Conservation (phyloP, 53 echinoderm and acorn worm genomes). For the Apostichopus leukothele region DNA sequence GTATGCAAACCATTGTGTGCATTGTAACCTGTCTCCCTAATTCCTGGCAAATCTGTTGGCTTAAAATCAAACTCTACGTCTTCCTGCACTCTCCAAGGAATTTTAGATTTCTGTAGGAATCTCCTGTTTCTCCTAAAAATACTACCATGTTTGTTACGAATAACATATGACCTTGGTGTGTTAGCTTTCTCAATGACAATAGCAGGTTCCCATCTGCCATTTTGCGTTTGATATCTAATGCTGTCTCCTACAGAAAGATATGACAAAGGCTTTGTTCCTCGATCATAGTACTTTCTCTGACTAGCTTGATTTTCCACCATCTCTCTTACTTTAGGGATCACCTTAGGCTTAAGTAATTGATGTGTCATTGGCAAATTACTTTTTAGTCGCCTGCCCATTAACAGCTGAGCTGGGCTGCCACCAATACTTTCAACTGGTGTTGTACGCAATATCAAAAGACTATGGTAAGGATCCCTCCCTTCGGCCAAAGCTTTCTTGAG, state of each 20-base stretch:
- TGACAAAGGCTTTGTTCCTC: background rate
- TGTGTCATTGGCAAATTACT: background rate
- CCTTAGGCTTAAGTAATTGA: background rate
- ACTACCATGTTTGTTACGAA: background rate
- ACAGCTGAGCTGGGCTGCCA: background rate
- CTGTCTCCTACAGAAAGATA: background rate
- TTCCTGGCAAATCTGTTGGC: no score
- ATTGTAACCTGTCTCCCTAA: no score
- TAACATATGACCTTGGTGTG: background rate
- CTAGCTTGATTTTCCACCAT: background rate
- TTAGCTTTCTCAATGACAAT: background rate
- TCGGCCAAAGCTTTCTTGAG: background rate
- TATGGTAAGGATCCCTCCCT: background rate
- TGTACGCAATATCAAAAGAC: constrained; percentile 7
- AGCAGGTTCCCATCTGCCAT: background rate
- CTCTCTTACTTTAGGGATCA: background rate
- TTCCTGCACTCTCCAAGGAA: background rate
- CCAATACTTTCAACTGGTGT: background rate
- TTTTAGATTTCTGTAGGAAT: background rate
- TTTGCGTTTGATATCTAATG: background rate
- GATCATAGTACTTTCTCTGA: background rate
- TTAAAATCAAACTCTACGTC: background rate
- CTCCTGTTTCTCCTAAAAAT: background rate
- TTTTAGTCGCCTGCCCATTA: background rate
- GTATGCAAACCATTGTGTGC: no score